Conservation (phyloP, 1,140 invertebrate genomes). For the Pseudomyrmex cubaensis region DNA sequence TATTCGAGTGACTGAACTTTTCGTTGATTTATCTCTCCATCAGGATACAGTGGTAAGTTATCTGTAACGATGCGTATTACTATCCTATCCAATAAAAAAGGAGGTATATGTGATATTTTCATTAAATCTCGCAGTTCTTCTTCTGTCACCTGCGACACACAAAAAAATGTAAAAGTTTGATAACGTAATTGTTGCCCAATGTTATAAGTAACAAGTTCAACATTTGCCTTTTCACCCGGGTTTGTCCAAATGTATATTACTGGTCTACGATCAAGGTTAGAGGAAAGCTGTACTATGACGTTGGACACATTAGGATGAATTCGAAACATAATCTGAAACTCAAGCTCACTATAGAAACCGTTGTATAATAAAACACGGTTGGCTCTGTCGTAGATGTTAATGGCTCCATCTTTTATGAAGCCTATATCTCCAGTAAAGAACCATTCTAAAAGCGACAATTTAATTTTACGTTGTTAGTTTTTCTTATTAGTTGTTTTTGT, state of each 20-base stretch:
- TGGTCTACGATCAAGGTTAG: background rate
- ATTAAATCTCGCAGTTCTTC: background rate
- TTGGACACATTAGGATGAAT: background rate
- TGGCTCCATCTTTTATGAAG: background rate
- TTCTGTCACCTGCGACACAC: background rate
- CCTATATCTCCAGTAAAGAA: conserved; percentile 7
- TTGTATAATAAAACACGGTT: background rate
- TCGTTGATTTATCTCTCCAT: too few relatives aligned
- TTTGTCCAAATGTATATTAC: background rate
- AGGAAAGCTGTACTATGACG: background rate
- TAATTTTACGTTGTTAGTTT: too few relatives aligned
- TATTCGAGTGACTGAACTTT: too few relatives aligned
- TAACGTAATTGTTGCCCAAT: background rate
- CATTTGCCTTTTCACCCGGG: background rate
- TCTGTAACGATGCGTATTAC: too few relatives aligned
- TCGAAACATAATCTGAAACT: background rate
- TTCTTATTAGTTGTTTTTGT: too few relatives aligned
- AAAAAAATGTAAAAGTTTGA: background rate
- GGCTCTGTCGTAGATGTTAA: background rate
- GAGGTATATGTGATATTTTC: background rate
- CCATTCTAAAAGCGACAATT: conserved; percentile 3
- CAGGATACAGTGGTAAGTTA: too few relatives aligned
- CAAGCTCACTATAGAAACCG: too few relatives aligned
- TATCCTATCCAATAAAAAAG: background rate
- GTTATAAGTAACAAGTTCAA: background rate